A percentile compares a stretch with the other conserved stretches of the same genome.
Evolutionary conservation across 2,888 invertebrate genomes (phyloP).

Genomic region (Drosophila colorata): DNA sequence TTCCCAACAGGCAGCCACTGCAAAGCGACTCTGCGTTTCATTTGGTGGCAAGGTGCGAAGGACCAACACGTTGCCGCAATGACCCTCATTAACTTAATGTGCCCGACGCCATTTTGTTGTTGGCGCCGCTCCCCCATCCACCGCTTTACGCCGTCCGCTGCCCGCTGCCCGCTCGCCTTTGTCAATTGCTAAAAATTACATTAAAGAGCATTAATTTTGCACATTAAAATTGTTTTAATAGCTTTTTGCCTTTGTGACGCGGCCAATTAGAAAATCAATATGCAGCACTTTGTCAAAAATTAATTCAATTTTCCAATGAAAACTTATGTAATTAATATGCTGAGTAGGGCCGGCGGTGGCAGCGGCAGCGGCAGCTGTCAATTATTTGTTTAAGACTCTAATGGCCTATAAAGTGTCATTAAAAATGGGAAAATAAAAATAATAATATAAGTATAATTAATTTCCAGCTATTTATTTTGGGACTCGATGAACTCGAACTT

Average conservation of each 20-base stretch:
- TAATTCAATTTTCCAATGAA: constrained; percentile 67
- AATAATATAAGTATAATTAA: constrained; percentile 3
- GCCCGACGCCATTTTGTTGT: constrained; percentile 45
- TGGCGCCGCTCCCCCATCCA: background rate
- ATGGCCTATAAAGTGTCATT: constrained; percentile 28
- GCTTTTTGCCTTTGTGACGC: constrained; percentile 48
- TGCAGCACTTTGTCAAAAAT: constrained; percentile 73
- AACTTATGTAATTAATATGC: constrained; percentile 63
- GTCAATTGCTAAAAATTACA: constrained; percentile 56
- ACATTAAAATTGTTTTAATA: constrained; percentile 64
- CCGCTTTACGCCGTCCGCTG: background rate
- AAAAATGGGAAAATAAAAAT: constrained; percentile 5
- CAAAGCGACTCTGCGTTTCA: background rate
- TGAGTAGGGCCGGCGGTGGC: constrained; percentile 8
- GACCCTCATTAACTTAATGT: constrained; percentile 78
- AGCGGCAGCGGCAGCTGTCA: constrained; percentile 25
- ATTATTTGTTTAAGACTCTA: constrained; percentile 29
- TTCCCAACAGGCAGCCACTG: constrained; percentile 46
- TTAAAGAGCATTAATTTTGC: constrained; percentile 65
- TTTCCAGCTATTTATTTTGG: background rate
- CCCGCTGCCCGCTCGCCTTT: constrained; percentile 3
- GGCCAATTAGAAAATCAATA: constrained; percentile 77
- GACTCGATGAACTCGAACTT: too few species aligned
- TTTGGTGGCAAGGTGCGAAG: constrained; percentile 67
- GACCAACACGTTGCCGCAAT: constrained; percentile 69